Base-by-base conservation (phyloP, 2,113 vertebrate species). In the Upupa epops region DNA sequence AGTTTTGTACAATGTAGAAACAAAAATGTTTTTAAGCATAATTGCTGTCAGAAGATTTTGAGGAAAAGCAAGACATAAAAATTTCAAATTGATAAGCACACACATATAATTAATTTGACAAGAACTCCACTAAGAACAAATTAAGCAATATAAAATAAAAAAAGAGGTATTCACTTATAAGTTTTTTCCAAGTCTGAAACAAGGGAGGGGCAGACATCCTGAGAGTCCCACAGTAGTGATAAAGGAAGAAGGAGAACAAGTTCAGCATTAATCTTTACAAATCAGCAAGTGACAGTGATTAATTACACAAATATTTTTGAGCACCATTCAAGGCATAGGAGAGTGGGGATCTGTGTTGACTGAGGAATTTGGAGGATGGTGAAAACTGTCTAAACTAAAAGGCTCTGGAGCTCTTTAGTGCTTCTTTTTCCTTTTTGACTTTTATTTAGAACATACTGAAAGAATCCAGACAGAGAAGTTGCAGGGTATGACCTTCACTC, bases 91-190 rank as follows among this genome's bases (percentile, higher is more conserved):
- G 83, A 52, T 75, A 17, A 84, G 5, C 8, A 87, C 60, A 20
- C 3, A 60, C 61, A 73, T 45, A 0, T 63, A 68, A 68, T 48
- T 60, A 4, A 34, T 56, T 84, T 82, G 25, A 60, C 1, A 5
- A 34, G 54, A 15, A 36, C 11, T 82, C 4, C 66, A 48, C 60
- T 21, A 86, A 42, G 11, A 86, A 4, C 3, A 74, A 89, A 83
- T 16, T 8, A 76, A 83, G 4, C 3, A 61, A 80, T 15, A 15
- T 26, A 64, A 78, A 71, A 40, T 19, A 40, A 32, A 37, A 58
- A 58, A 70, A 4, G 3, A 73, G 2, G 0, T 40, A 59, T 74
- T 66, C 2, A 36, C 3, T n/a, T 70, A 2, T 5, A 24, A 13
- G 31, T 32, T 72, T 82, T 88, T 79, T 6, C 11, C 45, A 13